Conservation (phyloP, 2,113 vertebrate species). For the Lycocorax pyrrhopterus region DNA sequence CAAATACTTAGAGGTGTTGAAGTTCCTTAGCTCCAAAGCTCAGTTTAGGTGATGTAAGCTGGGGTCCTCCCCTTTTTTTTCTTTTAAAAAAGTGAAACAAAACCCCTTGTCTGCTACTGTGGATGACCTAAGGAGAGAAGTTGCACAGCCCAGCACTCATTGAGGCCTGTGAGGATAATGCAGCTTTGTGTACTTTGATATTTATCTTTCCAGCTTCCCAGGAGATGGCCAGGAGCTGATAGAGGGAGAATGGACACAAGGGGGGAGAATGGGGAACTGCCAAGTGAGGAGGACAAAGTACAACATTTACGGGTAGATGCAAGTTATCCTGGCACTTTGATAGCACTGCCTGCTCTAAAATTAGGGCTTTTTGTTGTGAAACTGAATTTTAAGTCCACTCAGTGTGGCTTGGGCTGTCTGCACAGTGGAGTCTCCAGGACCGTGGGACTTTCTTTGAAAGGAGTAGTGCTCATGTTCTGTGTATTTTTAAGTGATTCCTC, state of each 20-base stretch:
- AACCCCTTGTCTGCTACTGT: neutral
- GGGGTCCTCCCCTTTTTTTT: neutral
- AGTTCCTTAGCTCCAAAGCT: neutral
- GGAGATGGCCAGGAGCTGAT: slow-evolving; percentile 14
- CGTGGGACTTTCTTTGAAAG: neutral
- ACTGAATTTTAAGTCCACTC: neutral
- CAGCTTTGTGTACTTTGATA: neutral
- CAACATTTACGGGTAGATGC: neutral
- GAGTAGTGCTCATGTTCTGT: neutral
- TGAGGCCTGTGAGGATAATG: neutral
- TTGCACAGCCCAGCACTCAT: neutral
- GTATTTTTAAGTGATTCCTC: neutral
- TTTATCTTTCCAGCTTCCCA: slow-evolving; percentile 23
- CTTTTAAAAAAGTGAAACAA: neutral
- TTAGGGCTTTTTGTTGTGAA: neutral
- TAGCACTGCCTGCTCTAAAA: neutral
- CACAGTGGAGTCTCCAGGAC: neutral
- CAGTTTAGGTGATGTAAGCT: neutral
- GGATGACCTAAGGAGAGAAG: neutral
- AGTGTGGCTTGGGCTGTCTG: neutral
- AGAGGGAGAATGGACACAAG: neutral
- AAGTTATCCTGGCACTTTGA: neutral
- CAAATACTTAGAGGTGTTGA: neutral
- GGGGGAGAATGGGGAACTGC: neutral
- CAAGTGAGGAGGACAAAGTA: neutral